phyloP scores from a whole-genome alignment of 2,113 vertebrate species.

The Leucosticte australis region DNA sequence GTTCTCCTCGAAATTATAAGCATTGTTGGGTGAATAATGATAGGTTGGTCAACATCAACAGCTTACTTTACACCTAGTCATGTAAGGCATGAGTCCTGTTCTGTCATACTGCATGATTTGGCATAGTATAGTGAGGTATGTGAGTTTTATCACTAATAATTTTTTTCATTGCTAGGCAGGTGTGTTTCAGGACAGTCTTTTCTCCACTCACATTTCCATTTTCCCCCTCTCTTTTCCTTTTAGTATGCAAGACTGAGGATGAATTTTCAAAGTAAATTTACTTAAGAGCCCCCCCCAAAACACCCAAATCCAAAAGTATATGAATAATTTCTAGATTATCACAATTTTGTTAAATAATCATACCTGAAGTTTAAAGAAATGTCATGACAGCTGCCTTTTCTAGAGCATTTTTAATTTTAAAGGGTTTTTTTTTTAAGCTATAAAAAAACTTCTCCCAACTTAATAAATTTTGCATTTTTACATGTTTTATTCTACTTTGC shows the following conservation, averaged over 20 bases:
- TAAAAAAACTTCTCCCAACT: neutral
- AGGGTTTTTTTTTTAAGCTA: neutral
- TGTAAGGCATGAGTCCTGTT: neutral
- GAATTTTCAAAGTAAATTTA: neutral
- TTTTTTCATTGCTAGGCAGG: neutral
- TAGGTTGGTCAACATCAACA: neutral
- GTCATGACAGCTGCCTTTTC: neutral
- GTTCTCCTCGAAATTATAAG: neutral
- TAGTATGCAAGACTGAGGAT: neutral
- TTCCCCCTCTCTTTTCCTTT: neutral
- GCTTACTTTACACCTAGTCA: neutral
- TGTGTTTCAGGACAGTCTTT: neutral
- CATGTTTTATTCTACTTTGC: neutral
- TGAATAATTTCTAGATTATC: neutral
- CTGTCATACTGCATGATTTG: neutral
- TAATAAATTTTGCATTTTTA: neutral
- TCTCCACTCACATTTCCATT: fast-evolving
- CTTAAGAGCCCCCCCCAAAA: neutral
- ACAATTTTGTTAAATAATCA: neutral
- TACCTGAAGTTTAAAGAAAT: neutral
- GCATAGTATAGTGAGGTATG: neutral
- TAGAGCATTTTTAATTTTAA: neutral
- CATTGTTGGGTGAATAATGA: neutral
- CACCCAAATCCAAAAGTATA: neutral
- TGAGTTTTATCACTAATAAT: neutral